Percentiles rank a stretch among this genome's conserved stretches.
Conservation (phyloP, 2,888 invertebrate genomes). For the Watsonalla cultraria region DNA sequence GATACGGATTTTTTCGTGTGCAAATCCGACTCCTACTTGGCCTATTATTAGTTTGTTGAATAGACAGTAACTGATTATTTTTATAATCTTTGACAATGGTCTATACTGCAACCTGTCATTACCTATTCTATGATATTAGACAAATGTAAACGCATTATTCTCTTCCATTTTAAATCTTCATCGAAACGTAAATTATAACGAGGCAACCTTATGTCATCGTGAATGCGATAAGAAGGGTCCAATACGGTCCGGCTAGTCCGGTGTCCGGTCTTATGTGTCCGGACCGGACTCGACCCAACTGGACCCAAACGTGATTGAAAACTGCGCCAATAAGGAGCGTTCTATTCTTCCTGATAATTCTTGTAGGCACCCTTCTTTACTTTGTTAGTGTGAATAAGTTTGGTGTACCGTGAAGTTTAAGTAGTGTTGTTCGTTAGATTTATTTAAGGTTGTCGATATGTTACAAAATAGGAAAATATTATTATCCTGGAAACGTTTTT, state of each 20-base stretch:
- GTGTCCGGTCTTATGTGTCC: slow-evolving; percentile 5
- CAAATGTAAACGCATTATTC: background rate
- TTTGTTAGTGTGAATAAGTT: slow-evolving; percentile 1
- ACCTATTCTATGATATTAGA: too few species aligned
- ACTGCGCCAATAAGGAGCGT: slow-evolving; percentile 8
- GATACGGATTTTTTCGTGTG: too few species aligned
- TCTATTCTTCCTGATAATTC: slow-evolving; percentile 3
- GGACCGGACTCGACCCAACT: slow-evolving; percentile 7
- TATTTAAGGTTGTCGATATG: background rate
- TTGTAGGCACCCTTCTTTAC: background rate
- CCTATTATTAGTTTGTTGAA: too few species aligned
- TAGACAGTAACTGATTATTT: too few species aligned
- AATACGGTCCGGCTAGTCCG: slow-evolving; percentile 3
- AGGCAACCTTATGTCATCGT: background rate
- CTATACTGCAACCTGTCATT: too few species aligned
- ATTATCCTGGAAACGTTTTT: too few species aligned
- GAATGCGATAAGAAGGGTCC: slow-evolving; percentile 3
- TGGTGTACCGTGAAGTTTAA: background rate
- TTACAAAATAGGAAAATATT: too few species aligned
- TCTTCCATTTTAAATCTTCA: slow-evolving; percentile 1
- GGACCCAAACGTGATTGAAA: slow-evolving; percentile 17
- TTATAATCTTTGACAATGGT: too few species aligned
- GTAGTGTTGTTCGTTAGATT: background rate
- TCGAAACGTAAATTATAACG: slow-evolving; percentile 2
- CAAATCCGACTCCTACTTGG: too few species aligned